Evolutionary conservation across 2,888 invertebrate species (phyloP), one percentile per base, ranked within the genome.

Genomic region (Melanophora roralis): DNA sequence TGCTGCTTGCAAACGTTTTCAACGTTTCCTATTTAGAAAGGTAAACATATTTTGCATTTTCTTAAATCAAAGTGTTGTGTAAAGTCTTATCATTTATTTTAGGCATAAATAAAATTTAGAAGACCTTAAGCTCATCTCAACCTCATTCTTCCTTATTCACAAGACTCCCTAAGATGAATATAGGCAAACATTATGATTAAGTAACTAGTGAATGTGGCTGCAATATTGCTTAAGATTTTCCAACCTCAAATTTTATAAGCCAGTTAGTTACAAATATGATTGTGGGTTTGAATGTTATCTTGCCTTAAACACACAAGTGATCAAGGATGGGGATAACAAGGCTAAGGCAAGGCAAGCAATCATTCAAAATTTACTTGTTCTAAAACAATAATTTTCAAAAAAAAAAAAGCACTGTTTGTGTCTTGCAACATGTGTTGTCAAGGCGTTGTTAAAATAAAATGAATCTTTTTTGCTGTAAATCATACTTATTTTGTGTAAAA

Each of bases 381-480:
- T 59, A 32, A 79, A 62, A 76, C 57, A 76, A 59, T 67, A 71
- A 53, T 51, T 53, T 55, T 23, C 21, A 38, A 62, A 16, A 73
- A 45, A 49, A 64, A 36, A 59, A 45, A 32, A 14, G 19, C 19
- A 11, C 12, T 53, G 27, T 49, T 34, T 32, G 3, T 45, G 11
- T 36, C 47, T 43, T 64, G 80, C 76, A 80, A 80, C 80, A 80
- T 80, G 76, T 80, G 80, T 64, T 80, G 62, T 51, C 34, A 19
- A 47, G 47, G 53, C 45, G 16, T 45, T 51, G 57, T 34, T 68
- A 45, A 5, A 9, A 9, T 21, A 60, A 59, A 75, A 60, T 78
- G 59, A 69, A 64, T 55, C 55, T 23, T 23, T 34, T 43, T 64
- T 60, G 47, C 27, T 73, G 47, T 12, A 19, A n/a, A 16, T 57